Base-by-base conservation (phyloP, 1,140 invertebrate genomes). In the Luehdorfia chinensis region DNA sequence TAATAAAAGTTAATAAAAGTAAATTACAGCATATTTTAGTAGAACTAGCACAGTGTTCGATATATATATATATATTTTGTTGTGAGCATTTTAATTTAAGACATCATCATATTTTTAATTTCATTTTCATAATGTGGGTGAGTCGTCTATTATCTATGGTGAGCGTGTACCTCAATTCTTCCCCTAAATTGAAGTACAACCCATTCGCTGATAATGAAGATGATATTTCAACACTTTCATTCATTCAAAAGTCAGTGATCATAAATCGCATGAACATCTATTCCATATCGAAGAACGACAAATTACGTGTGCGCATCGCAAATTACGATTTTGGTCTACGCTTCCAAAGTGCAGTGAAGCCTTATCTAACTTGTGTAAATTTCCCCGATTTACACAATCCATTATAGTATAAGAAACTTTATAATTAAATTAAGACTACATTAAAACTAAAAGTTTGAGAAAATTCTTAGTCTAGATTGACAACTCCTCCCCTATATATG, bases 1-100 rank as follows among this genome's bases (percentile, higher is more conserved):
- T 84, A 81, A 74, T 83, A 85, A 85, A 85, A 83, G 63, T 79
- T 77, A 66, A 80, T 83, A 84, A 78, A 79, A 71, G 73, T 78
- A 79, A 79, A 79, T 83, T 71, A 85, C 64, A 83, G 80, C 78
- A 71, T 80, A 74, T 69, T 64, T 64, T 68, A 63, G 71, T 75
- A 75, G 70, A 67, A 67, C 76, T 85, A 85, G 81, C 78, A 80
- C 64, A 72, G 81, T 83, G 81, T 85, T 66, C 59, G 67, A 85
- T 79, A 73, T 79, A 76, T 69, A 73, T 79, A 76, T 69, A 78
- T 69, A 65, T 60, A 68, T 77, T 50, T 62, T 68, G 64, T 72
- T 50, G 81, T 85, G 81, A 85, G 81, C 81, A 83, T 66, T 66
- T 65, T 65, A 62, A 45, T 69, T 71, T 66, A 60, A 75, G 63